Conservation (phyloP, 1,140 invertebrate genomes). For the Tigriopus japonicus region DNA sequence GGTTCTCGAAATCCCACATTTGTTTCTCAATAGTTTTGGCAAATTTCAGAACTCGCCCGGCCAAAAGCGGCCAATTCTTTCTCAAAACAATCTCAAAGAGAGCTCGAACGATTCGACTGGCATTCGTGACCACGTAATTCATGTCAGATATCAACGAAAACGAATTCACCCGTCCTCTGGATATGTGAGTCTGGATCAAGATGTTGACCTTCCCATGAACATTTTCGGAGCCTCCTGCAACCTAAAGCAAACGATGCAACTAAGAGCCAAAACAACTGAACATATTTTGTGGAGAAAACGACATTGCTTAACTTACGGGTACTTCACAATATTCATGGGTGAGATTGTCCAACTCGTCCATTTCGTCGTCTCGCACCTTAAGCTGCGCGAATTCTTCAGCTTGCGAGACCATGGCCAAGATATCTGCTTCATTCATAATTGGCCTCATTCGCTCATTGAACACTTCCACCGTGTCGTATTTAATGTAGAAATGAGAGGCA, state of each 20-base stretch:
- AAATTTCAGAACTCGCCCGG: conserved; percentile 44
- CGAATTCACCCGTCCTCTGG: conserved; percentile 49
- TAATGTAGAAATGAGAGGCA: conserved; percentile 94
- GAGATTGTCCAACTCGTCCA: conserved; percentile 65
- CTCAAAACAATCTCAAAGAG: conserved; percentile 83
- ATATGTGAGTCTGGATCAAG: conserved; percentile 77
- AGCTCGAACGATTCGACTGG: conserved; percentile 66
- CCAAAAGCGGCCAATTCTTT: conserved; percentile 71
- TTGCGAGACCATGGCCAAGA: conserved; percentile 68
- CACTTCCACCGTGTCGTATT: conserved; percentile 82
- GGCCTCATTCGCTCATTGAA: conserved; percentile 56
- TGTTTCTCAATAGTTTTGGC: conserved; percentile 71
- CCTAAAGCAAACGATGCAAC: too few relatives aligned
- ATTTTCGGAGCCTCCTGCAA: conserved; percentile 60
- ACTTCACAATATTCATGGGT: conserved; percentile 49
- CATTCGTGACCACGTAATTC: conserved; percentile 80
- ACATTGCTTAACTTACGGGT: conserved; percentile 28
- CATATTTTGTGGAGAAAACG: too few relatives aligned
- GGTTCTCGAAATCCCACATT: conserved; percentile 69
- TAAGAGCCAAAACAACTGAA: too few relatives aligned
- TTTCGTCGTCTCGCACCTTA: conserved; percentile 86
- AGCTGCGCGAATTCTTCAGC: conserved; percentile 90
- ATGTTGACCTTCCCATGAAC: conserved; percentile 92
- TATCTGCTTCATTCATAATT: conserved; percentile 66
- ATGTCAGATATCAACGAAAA: conserved; percentile 85